Evolutionary conservation across 2,888 invertebrate species (phyloP), one percentile per base, ranked within the genome.

Genomic region (Oscheius onirici): DNA sequence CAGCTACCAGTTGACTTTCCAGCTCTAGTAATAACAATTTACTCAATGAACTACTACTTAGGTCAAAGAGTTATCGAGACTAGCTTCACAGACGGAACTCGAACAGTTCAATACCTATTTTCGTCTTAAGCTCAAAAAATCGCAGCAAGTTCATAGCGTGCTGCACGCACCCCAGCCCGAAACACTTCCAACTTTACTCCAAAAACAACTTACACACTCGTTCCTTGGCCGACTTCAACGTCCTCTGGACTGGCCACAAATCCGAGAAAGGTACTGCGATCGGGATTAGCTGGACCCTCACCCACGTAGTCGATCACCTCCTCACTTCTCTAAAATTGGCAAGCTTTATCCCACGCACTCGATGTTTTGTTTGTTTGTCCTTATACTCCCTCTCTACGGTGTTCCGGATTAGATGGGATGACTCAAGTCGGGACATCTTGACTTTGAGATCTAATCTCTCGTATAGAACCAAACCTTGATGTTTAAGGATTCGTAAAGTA

Each of bases 271-370:
- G 73, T 71, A 15, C 75, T 74, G 28, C 67, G 51, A 24, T 77
- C 75, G 41, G 71, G 75, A 75, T 77, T 75, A 57, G 74, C 74
- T 24, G 72, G 58, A 6, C 46, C 41, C 61, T 73, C 73, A 26
- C 74, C 75, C 34, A 74, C 71, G 52, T 72, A 75, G 72, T 79
- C 79, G 65, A 79, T 77, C 17, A 73, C 75, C 40, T 79, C 79
- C 28, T 79, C 79, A 41, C 72, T 72, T 44, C 75, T 79, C 79
- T 79, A 74, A 67, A 79, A 65, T 58, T 11, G 17, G 41, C 40
- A 58, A 51, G 49, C 17, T 51, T 65, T 46, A 17, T 65, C 65
- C 52, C 65, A 65, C 49, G 20, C 49, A 49, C 51, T 65, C n/a
- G 17, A 28, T 65, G 49, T 49, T 49, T 51, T 49, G n/a, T 51